Percentiles rank a stretch among this genome's conserved stretches.
These are phyloP conservation scores for Phylloscopus collybita DNA, from an alignment of 2,797 vertebrate genomes.

Conservation along the genomic window DNA sequence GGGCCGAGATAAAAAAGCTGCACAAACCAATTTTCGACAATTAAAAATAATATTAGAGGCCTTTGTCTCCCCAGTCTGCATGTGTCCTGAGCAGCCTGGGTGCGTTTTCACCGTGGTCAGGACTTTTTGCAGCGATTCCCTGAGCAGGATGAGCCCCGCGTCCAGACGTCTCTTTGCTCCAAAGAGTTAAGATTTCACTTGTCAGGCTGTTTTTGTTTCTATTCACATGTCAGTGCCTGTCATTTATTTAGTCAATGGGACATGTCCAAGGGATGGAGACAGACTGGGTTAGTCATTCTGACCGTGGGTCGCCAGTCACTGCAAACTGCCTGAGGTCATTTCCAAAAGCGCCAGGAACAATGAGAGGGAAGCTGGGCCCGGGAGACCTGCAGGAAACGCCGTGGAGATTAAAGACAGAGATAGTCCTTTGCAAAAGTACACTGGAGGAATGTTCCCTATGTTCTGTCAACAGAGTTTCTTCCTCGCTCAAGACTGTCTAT, in stretches of 20 bases:
- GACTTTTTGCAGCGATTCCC: background rate
- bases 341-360: constrained; percentile 69
- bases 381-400: constrained; percentile 73
- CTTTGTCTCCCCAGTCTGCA: background rate
- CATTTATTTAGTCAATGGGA: constrained; percentile 69
- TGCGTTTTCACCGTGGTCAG: fast-evolving
- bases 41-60: constrained; percentile 22
- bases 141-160: background rate
- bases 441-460: constrained; percentile 61
- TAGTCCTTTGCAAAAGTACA: constrained; percentile 68
- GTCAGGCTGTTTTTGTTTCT: constrained; percentile 65
- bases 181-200: constrained; percentile 58
- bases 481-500: constrained; percentile 67
- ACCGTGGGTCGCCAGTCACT: constrained; percentile 66
- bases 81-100: background rate
- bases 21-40: constrained; percentile 41
- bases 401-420: constrained; percentile 71
- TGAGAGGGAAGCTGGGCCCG: constrained; percentile 56
- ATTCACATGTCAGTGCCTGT: constrained; percentile 61
- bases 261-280: constrained; percentile 71
- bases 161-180: background rate
- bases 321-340: constrained; percentile 72
- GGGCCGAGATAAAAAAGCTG: constrained; percentile 46
- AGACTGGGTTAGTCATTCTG: constrained; percentile 73
- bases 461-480: constrained; percentile 69